A percentile compares a stretch with the other conserved stretches of the same genome.
These are phyloP conservation scores for Caenorhabditis latens DNA, from an alignment of 1,140 invertebrate genomes.

Conservation along the genomic window DNA sequence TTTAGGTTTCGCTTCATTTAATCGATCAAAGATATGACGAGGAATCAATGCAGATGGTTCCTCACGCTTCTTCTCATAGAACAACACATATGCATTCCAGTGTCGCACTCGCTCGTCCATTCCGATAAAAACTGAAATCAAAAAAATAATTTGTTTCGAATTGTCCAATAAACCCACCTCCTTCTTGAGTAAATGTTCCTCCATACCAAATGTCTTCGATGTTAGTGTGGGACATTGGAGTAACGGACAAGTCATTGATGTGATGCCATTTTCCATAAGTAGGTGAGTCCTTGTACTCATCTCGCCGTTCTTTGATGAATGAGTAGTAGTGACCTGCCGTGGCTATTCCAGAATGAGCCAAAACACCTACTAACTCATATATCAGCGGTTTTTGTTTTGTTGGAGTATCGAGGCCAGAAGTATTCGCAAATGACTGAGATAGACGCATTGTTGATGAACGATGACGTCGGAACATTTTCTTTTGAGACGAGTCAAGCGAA, in stretches of 20 bases:
- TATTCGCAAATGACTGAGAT: conserved; percentile 30
- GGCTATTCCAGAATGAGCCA: conserved; percentile 31
- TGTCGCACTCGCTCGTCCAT: conserved; percentile 19
- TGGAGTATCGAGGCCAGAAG: conserved; percentile 14
- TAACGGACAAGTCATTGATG: neutral
- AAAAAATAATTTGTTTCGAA: too few relatives aligned
- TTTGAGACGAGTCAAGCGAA: neutral
- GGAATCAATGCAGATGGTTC: neutral
- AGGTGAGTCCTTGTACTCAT: conserved; percentile 35
- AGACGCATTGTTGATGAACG: conserved; percentile 39
- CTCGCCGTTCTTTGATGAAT: conserved; percentile 40
- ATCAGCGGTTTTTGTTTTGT: conserved; percentile 28
- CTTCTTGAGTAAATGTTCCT: conserved; percentile 41
- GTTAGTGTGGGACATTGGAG: neutral
- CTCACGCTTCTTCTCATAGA: conserved; percentile 43
- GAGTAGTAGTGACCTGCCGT: conserved; percentile 43
- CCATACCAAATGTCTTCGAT: conserved; percentile 43
- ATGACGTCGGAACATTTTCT: conserved; percentile 33
- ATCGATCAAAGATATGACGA: neutral
- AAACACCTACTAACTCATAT: conserved; percentile 25
- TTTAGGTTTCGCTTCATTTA: neutral
- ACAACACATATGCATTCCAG: conserved; percentile 41
- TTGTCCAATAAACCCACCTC: neutral
- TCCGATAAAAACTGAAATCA: conserved; percentile 17
- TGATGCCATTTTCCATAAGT: conserved; percentile 9